Evolutionary conservation across 2,888 invertebrate genomes (phyloP).

Genomic region (Ochlodes sylvanus): DNA sequence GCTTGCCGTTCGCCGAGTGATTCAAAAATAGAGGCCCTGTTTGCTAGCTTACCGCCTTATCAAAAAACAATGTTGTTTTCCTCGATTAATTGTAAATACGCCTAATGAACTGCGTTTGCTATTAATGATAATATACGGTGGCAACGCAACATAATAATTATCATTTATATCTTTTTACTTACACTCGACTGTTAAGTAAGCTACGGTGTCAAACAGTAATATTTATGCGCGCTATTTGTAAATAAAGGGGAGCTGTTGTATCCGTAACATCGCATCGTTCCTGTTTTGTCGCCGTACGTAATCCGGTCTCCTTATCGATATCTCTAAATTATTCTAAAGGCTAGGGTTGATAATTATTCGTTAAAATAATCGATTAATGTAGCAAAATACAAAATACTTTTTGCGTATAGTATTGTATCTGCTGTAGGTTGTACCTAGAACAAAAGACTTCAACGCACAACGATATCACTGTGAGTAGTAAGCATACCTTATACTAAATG

Average conservation of each 20-base stretch:
- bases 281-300: constrained; percentile 52
- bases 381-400: not conserved
- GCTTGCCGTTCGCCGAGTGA: too few species aligned
- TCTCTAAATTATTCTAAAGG: constrained; percentile 43
- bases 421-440: not conserved
- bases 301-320: constrained; percentile 67
- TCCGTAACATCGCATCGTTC: constrained; percentile 45
- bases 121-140: not conserved
- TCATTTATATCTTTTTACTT: not conserved
- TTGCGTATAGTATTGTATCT: not conserved
- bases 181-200: not conserved
- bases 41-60: too few species aligned
- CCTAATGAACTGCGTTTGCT: too few species aligned
- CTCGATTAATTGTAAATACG: too few species aligned
- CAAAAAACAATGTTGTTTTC: too few species aligned
- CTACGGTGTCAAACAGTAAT: constrained; percentile 26
- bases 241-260: constrained; percentile 34
- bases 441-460: constrained; percentile 28
- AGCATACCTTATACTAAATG: too few species aligned
- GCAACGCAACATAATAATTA: not conserved
- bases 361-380: constrained; percentile 1
- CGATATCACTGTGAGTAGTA: too few species aligned
- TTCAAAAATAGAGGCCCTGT: too few species aligned
- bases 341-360: constrained; percentile 22
- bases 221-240: constrained; percentile 38